Base-by-base conservation (phyloP, 2,797 vertebrate species). In the Parotocinclus haroldoi region DNA sequence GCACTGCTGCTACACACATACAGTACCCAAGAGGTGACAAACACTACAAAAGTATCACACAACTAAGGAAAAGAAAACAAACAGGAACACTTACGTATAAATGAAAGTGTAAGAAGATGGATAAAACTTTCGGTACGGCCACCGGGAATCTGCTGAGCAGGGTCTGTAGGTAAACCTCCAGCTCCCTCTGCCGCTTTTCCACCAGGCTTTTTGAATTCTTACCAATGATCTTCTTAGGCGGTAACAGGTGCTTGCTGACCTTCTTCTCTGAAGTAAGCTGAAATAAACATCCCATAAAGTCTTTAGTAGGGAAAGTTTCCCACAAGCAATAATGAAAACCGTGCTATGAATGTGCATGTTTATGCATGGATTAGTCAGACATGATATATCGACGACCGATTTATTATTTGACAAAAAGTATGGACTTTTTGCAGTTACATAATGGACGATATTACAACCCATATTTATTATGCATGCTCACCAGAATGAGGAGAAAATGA, bases 121-220 rank as follows among this genome's bases (percentile, higher is more conserved):
- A 90, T 14, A 99, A 85, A 1, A 90, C 86, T 68, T 92, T 89
- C 3, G 96, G 96, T 0, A 91, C 90, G 74, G 90, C 85, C 0
- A 89, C 74, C 3, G 95, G 93, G 73, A 98, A 98, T 78, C 88
- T 88, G 55, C 78, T 68, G 7, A 98, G 88, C 53, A 99, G 89
- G 0, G 92, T 95, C 82, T 98, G 95, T 17, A 99, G 84, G 76
- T 99, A 99, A 46, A 93, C 87, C 75, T 99, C 94, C 53, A 99
- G 85, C 68, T 98, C 95, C 78, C 95, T 98, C 79, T 98, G 94
- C 65, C 96, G 87, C 82, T 92, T 92, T 82, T 98, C 96, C 75
- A 99, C 96, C 77, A 98, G 82, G 73, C 91, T 95, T 84, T 90
- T 95, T 0, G 97, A 99, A 82, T 99, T 99, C 85, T 99, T 99